A percentile compares a stretch with the other conserved stretches of the same genome.
Evolutionary conservation across 2,113 vertebrate species (phyloP).

Genomic region (Mixornis gularis): DNA sequence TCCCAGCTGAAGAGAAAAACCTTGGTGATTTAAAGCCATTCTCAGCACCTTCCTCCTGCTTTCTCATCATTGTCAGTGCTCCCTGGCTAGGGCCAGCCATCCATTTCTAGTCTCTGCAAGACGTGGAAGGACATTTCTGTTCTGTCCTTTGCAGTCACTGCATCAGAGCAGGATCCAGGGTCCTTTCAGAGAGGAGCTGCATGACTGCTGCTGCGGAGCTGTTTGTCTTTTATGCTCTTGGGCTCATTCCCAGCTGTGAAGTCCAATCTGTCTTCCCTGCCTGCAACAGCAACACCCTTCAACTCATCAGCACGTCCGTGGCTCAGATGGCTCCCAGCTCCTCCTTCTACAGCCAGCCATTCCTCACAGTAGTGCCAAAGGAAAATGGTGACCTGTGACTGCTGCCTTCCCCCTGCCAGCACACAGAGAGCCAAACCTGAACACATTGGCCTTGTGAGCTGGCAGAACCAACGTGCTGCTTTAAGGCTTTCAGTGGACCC

Average conservation of each 20-base stretch:
- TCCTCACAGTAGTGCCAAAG: not conserved
- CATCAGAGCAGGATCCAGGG: not conserved
- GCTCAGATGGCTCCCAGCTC: not conserved
- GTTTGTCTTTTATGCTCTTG: not conserved
- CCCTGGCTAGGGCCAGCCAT: not conserved
- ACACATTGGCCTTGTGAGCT: not conserved
- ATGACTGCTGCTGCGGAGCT: not conserved
- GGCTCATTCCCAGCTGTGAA: not conserved
- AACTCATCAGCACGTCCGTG: accelerated
- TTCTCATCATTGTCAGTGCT: not conserved
- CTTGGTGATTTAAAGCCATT: not conserved
- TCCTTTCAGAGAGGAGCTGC: not conserved
- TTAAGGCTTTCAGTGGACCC: not conserved
- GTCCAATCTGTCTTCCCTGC: not conserved
- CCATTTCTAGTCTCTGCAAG: not conserved
- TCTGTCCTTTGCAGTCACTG: not conserved
- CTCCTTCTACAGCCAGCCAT: not conserved
- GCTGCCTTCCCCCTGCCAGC: not conserved
- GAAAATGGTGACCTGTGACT: not conserved
- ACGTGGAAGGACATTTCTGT: not conserved
- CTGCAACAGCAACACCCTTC: not conserved
- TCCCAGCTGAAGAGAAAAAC: not conserved
- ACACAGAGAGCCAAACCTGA: not conserved
- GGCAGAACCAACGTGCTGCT: not conserved
- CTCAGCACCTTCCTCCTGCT: not conserved